phyloP scores from a whole-genome alignment of 2,113 vertebrate species.

The pig (Sus scrofa) region T2T-Sscrofa CM000818.6:46570001-46570500 shows the following conservation, averaged over 20 bases:
- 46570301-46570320: conserved; percentile 1
- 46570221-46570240: background rate
- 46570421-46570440: background rate
- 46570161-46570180: background rate
- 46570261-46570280: conserved; percentile 4
- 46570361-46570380: background rate
- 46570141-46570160: background rate
- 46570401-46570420: background rate
- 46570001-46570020: background rate
- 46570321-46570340: conserved; percentile 18
- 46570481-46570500: background rate
- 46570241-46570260: background rate
- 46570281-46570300: conserved; percentile 8
- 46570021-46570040: background rate
- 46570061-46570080: background rate
- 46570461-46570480: conserved; percentile 7
- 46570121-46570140: background rate
- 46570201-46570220: background rate
- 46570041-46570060: background rate
- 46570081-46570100: background rate
- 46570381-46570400: conserved; percentile 16
- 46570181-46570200: background rate
- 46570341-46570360: conserved; percentile 3
- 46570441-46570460: background rate
- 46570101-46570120: background rate